Percentiles rank a stretch among this genome's conserved stretches.
Conservation (phyloP, 1,140 invertebrate genomes). For the Samia ricini region DNA sequence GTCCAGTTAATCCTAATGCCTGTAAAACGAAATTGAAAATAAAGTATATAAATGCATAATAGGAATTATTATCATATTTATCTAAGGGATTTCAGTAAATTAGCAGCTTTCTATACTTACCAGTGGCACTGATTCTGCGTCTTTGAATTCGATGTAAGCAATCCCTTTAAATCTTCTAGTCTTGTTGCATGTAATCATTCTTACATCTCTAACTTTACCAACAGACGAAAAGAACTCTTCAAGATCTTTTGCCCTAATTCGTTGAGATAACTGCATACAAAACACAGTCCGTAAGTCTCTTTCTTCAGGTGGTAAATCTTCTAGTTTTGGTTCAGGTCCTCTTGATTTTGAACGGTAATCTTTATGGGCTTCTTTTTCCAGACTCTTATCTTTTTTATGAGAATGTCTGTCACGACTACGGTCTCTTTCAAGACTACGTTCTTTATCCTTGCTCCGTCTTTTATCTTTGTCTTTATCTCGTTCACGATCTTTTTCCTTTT, state of each 20-base stretch:
- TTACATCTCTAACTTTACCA: slow-evolving; percentile 98
- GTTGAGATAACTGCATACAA: slow-evolving; percentile 97
- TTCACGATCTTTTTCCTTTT: slow-evolving; percentile 50
- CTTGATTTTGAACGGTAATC: slow-evolving; percentile 69
- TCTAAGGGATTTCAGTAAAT: not conserved
- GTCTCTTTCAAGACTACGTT: slow-evolving; percentile 58
- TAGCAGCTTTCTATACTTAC: slow-evolving; percentile 75
- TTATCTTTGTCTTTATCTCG: slow-evolving; percentile 48
- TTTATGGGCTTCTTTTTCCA: slow-evolving; percentile 48
- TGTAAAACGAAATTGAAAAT: slow-evolving; percentile 58
- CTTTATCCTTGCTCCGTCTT: slow-evolving; percentile 58
- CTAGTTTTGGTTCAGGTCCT: slow-evolving; percentile 66
- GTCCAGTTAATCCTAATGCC: slow-evolving; percentile 97
- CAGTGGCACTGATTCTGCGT: slow-evolving; percentile 97
- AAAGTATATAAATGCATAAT: not conserved
- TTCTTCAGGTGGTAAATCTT: slow-evolving; percentile 97
- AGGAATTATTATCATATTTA: not conserved
- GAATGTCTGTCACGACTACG: slow-evolving; percentile 45
- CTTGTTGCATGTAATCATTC: slow-evolving; percentile 99
- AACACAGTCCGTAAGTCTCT: slow-evolving; percentile 98
- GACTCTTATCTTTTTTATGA: slow-evolving; percentile 43
- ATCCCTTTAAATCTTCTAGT: slow-evolving; percentile 99
- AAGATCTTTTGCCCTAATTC: slow-evolving; percentile 95
- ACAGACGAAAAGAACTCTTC: slow-evolving; percentile 99
- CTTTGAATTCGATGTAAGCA: slow-evolving; percentile 99